Evolutionary conservation across 1,140 invertebrate species (phyloP).

Genomic region (Zaprionus davidi): DNA sequence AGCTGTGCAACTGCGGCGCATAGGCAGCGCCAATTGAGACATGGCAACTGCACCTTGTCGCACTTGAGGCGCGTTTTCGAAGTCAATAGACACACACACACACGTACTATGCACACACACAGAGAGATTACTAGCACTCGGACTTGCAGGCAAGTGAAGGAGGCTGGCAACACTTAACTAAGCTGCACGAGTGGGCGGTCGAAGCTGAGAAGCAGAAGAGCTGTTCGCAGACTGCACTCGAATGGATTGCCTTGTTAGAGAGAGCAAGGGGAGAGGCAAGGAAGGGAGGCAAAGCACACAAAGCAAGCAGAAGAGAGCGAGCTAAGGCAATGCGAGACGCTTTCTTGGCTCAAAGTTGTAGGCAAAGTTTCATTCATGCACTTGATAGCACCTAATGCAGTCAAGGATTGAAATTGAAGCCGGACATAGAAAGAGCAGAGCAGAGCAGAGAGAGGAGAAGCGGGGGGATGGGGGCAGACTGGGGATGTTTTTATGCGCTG

Average conservation of each 20-base stretch:
- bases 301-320: neutral
- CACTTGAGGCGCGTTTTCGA: slow-evolving; percentile 33
- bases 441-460: neutral
- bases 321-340: neutral
- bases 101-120: neutral
- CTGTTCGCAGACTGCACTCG: slow-evolving; percentile 46
- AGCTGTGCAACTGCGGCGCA: neutral
- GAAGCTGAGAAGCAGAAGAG: slow-evolving; percentile 8
- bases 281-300: neutral
- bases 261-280: neutral
- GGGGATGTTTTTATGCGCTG: slow-evolving; percentile 29
- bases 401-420: slow-evolving; percentile 48
- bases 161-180: slow-evolving; percentile 31
- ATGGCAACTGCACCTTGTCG: slow-evolving; percentile 27
- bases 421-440: neutral
- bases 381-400: slow-evolving; percentile 56
- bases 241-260: slow-evolving; percentile 74
- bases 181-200: slow-evolving; percentile 30
- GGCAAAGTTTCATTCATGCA: slow-evolving; percentile 48
- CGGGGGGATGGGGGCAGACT: neutral
- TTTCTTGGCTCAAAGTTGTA: slow-evolving; percentile 40
- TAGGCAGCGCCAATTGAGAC: slow-evolving; percentile 30
- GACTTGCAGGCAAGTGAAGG: slow-evolving; percentile 33
- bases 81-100: slow-evolving; percentile 44
- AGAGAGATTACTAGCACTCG: slow-evolving; percentile 22